Evolutionary conservation across 92 coral and sea anemone genomes (phyloP), one percentile per base, ranked within the genome.

Genomic region (Phenganax subtilis): DNA sequence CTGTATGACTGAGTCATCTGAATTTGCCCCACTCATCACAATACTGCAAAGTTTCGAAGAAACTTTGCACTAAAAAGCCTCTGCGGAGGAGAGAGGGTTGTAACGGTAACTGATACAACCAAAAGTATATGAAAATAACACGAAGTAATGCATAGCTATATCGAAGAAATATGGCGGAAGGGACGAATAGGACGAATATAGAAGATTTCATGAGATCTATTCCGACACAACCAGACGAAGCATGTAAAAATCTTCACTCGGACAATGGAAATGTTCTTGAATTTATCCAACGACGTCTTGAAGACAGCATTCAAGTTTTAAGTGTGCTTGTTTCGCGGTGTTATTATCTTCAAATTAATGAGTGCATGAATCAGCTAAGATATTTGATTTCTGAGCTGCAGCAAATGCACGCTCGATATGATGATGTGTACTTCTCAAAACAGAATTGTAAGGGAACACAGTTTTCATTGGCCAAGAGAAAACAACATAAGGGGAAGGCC

Each of bases 401-500:
- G n/a, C n/a, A n/a, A n/a, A 28, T 70, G 75, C 6, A 70, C 75
- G 9, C 29, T 28, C 75, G 54, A n/a, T 70, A 70, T 70, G 75
- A 70, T 6, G 75, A 70, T 37, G 17, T 70, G n/a, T 37, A 70
- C 54, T 25, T 70, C 75, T 15, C 75, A 70, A 54, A 28, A 52
- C 25, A 70, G 75, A 70, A 52, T 70, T 2, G 53, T 6, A 37
- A 70, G 56, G 29, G 75, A 70, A 20, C n/a, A 70, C 56, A 28
- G 27, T 70, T 70, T 70, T 12, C 29, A 1, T 70, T 70, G 75
- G 15, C 75, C 75, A 52, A 44, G 54, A 70, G 75, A 70, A 52
- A 30, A 70, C 56, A n/a, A 7, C 29, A 5, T 70, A 15, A 70
- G 75, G 72, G 85, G 85, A 71, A 54, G 85, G 47, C 85, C 85